Conservation (phyloP, 2,797 vertebrate genomes). For the Lepilemur septentrionalis region DNA sequence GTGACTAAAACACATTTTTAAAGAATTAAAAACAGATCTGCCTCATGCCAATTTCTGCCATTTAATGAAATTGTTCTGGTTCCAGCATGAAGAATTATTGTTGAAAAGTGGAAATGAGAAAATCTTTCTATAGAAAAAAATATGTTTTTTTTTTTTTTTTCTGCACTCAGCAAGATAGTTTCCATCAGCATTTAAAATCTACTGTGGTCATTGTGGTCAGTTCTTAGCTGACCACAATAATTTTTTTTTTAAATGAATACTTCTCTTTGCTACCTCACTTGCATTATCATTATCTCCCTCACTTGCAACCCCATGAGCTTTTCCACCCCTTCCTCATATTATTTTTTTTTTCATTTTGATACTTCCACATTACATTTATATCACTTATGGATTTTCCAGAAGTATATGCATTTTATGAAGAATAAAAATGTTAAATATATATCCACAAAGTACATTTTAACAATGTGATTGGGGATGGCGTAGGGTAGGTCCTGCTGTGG, state of each 20-base stretch:
- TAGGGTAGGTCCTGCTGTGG: background rate
- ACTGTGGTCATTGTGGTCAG: background rate
- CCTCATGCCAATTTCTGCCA: background rate
- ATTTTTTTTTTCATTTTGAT: background rate
- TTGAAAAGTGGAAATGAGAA: background rate
- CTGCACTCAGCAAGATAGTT: background rate
- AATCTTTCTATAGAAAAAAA: background rate
- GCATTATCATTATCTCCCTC: background rate
- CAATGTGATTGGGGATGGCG: background rate
- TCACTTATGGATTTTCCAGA: background rate
- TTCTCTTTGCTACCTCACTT: background rate
- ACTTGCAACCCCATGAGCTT: background rate
- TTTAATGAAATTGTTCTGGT: background rate
- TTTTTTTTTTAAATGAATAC: background rate
- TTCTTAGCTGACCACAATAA: background rate
- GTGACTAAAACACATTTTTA: background rate
- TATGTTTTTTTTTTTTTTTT: background rate
- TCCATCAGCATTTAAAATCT: background rate
- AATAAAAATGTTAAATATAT: background rate
- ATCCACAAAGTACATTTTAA: background rate
- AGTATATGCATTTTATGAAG: background rate
- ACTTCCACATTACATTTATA: background rate
- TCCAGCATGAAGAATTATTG: background rate
- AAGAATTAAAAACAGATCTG: background rate
- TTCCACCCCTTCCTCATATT: background rate